Evolutionary conservation across 2,888 invertebrate genomes (phyloP).

Genomic region (Candidula unifasciata): DNA sequence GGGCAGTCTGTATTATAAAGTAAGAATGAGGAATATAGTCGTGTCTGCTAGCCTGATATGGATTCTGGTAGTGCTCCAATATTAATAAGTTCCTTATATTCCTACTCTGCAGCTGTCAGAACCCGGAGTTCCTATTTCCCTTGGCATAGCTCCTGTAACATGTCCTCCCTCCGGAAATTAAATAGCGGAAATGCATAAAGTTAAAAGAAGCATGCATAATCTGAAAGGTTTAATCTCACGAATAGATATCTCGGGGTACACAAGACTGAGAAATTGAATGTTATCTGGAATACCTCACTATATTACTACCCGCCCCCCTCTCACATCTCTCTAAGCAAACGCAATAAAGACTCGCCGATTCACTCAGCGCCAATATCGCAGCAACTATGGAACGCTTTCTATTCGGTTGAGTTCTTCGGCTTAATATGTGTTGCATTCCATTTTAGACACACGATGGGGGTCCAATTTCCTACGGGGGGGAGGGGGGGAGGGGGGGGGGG

Average conservation of each 20-base stretch:
- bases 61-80: too few species aligned
- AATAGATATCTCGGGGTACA: background rate
- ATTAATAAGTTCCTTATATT: too few species aligned
- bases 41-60: too few species aligned
- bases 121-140: background rate
- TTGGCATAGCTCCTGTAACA: background rate
- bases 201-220: background rate
- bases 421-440: conserved; percentile 7
- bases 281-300: background rate
- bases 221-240: background rate
- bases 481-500: too few species aligned
- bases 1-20: too few species aligned
- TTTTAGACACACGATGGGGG: background rate
- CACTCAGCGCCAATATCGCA: conserved; percentile 13
- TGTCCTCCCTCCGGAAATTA: background rate
- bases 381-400: conserved; percentile 15
- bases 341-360: conserved; percentile 6
- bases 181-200: background rate
- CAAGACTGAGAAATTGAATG: conserved; percentile 12
- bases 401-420: background rate
- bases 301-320: background rate
- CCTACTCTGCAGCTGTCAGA: too few species aligned
- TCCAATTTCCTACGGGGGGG: background rate
- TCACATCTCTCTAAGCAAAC: background rate
- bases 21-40: too few species aligned